These are phyloP conservation scores for Euborellia annulipes DNA, from an alignment of 1,140 invertebrate species.

Conservation along the genomic window DNA sequence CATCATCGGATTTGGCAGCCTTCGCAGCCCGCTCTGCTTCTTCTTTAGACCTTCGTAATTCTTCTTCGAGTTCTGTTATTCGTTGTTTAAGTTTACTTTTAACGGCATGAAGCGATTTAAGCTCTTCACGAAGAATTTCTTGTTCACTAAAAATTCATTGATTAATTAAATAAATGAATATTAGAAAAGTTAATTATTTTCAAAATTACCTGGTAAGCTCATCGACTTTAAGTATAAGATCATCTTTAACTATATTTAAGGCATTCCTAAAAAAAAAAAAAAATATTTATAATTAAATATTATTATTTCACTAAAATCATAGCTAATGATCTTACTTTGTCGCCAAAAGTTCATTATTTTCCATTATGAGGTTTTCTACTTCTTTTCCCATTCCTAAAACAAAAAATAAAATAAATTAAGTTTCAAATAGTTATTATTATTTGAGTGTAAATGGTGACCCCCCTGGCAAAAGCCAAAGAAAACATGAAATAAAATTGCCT, in stretches of 20 bases:
- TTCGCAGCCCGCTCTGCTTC: slow-evolving; percentile 45
- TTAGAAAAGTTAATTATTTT: too few relatives aligned
- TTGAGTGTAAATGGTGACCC: too few relatives aligned
- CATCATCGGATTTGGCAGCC: slow-evolving; percentile 41
- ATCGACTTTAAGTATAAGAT: slow-evolving; percentile 96
- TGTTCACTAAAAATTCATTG: too few relatives aligned
- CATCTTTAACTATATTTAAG: slow-evolving; percentile 98
- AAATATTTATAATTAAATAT: too few relatives aligned
- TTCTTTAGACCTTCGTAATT: slow-evolving; percentile 72
- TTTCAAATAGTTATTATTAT: too few relatives aligned
- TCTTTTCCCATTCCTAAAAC: slow-evolving; percentile 94
- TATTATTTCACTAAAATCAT: too few relatives aligned
- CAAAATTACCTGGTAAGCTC: slow-evolving; percentile 73
- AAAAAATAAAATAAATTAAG: slow-evolving; percentile 12
- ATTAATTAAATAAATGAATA: too few relatives aligned
- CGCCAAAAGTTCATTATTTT: slow-evolving; percentile 95
- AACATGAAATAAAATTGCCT: too few relatives aligned
- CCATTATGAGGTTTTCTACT: slow-evolving; percentile 96
- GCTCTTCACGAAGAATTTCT: slow-evolving; percentile 89
- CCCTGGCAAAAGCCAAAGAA: too few relatives aligned
- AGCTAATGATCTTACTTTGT: slow-evolving; percentile 98
- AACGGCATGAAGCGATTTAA: slow-evolving; percentile 66
- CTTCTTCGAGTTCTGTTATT: slow-evolving; percentile 78
- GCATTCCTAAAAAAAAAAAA: slow-evolving; percentile 62
- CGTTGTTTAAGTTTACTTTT: slow-evolving; percentile 62